Evolutionary conservation across 2,113 vertebrate species (phyloP), one percentile per base, ranked within the genome.

Genomic region (Istiophorus platypterus): DNA sequence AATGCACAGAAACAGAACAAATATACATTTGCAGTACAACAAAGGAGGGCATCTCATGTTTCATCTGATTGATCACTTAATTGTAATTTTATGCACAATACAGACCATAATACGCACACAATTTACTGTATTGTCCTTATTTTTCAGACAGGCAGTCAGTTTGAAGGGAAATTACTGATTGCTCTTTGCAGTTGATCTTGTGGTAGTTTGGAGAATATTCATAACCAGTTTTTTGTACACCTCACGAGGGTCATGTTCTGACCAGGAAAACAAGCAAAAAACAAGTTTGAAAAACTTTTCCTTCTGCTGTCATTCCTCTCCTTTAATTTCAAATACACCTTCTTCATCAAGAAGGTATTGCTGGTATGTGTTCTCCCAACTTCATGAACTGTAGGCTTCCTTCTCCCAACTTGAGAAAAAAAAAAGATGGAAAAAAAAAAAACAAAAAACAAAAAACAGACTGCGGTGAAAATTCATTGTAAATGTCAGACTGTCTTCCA

Each of bases 51-150:
- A 47, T 80, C 62, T 85, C 22, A 75, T 75, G 80, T 63, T 78
- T 85, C 37, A 66, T 72, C 65, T 52, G 58, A 49, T 20, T 72
- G 47, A 78, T 82, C 68, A 88, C 58, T 13, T 78, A 68, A 80
- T 73, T 74, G 49, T 70, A 83, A 78, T 74, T 84, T 78, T 86
- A 89, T 88, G 62, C 85, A 92, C 89, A 85, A 87, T 86, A 89
- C 80, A 85, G 85, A 91, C 70, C 82, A 89, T 64, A 75, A 82
- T 61, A 90, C 85, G 68, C 73, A 86, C 85, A 90, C 69, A 71
- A 84, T 78, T 83, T 75, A 90, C 66, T 71, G 77, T 78, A 84
- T 66, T 70, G 87, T 83, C 86, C 72, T 49, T 73, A 61, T 88
- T 73, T 86, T 76, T 84, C 69, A 79, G 67, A 76, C 37, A 88